phyloP scores from a whole-genome alignment of 2,797 vertebrate genomes.

The Hafferia zeledoni region DNA sequence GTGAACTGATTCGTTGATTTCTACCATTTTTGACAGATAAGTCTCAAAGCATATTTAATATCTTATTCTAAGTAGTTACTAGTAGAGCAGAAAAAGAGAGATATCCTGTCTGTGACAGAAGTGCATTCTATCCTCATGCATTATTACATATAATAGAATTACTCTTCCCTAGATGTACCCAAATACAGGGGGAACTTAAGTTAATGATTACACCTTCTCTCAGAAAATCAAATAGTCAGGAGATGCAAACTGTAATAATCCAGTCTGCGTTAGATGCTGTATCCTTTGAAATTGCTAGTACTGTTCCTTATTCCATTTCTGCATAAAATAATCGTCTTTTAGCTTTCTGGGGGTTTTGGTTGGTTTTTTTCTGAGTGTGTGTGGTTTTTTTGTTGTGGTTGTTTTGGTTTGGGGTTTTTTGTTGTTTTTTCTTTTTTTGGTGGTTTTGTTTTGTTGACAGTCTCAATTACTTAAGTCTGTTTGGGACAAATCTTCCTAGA shows the following conservation, averaged over 20 bases:
- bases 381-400: background rate
- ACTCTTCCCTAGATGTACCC: background rate
- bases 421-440: background rate
- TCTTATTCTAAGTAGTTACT: background rate
- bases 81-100: background rate
- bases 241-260: background rate
- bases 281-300: background rate
- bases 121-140: background rate
- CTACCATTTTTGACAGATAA: background rate
- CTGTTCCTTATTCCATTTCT: background rate
- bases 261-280: background rate
- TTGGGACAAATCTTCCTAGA: background rate
- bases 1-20: background rate
- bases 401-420: background rate
- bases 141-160: background rate
- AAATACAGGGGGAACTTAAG: background rate
- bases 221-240: background rate
- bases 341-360: background rate
- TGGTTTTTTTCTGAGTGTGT: background rate
- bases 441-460: background rate
- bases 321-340: background rate
- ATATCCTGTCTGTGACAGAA: background rate
- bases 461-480: background rate
- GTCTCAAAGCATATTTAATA: background rate
- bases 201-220: background rate